Conservation (phyloP, 2,888 invertebrate species). For the Cosmia trapezina region DNA sequence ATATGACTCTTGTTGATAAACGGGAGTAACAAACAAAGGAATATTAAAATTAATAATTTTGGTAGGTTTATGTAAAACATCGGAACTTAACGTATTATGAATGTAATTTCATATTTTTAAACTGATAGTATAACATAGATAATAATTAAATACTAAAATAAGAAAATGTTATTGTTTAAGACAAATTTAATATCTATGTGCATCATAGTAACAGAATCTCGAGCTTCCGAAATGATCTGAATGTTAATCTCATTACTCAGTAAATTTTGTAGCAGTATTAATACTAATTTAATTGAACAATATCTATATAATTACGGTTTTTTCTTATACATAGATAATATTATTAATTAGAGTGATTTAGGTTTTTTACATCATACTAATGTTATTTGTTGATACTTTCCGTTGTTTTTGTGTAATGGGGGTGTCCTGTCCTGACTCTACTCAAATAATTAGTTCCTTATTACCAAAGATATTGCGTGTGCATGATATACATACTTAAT, state of each 20-base stretch:
- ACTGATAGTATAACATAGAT: conserved; percentile 8
- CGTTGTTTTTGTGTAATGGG: conserved; percentile 13
- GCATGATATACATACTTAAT: conserved; percentile 11
- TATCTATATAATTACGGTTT: conserved; percentile 1
- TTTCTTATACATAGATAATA: not conserved
- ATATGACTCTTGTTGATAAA: not conserved
- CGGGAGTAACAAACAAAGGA: conserved; percentile 3
- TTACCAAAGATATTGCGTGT: conserved; percentile 66
- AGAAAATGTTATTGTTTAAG: conserved; percentile 18
- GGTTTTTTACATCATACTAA: conserved; percentile 17
- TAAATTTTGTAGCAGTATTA: conserved; percentile 43
- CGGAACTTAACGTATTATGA: not conserved
- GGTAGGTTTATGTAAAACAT: conserved; percentile 5
- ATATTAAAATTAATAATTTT: conserved; percentile 1
- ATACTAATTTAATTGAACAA: conserved; percentile 15
- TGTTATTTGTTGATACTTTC: conserved; percentile 2
- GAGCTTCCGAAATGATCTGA: conserved; percentile 55
- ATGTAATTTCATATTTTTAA: conserved; percentile 8
- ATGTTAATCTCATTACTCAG: conserved; percentile 19
- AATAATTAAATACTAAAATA: conserved; percentile 10
- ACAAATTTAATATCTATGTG: not conserved
- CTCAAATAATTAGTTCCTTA: conserved; percentile 43
- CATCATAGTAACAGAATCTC: conserved; percentile 47
- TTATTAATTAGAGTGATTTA: conserved; percentile 12
- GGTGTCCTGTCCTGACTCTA: not conserved